Conservation (phyloP, 2,113 vertebrate genomes). For the Pangasianodon gigas region DNA sequence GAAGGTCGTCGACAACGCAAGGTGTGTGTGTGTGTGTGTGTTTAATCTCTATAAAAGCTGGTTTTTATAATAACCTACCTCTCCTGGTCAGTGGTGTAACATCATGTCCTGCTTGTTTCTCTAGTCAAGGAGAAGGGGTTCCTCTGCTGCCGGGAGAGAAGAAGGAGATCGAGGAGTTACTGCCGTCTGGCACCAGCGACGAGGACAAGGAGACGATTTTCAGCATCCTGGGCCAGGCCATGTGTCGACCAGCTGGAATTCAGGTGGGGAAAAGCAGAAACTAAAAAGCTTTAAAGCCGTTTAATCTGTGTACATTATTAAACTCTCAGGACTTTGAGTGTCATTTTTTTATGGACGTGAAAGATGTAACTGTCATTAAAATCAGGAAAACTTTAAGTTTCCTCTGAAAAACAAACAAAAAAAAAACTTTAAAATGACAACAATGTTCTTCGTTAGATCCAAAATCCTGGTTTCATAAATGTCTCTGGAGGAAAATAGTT, state of each 20-base stretch:
- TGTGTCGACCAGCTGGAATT: constrained; percentile 95
- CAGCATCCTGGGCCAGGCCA: constrained; percentile 93
- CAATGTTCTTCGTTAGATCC: no score
- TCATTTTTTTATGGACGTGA: background rate
- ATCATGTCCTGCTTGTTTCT: background rate
- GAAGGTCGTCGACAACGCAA: constrained; percentile 97
- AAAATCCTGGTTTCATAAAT: background rate
- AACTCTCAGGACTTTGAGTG: background rate
- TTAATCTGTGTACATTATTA: no score
- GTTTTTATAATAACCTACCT: background rate
- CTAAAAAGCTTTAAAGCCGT: background rate
- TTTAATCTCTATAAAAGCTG: background rate
- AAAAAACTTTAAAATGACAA: no score
- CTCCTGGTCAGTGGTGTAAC: background rate
- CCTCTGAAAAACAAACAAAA: no score
- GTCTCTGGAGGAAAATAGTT: background rate
- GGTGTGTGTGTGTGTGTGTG: constrained; percentile 72
- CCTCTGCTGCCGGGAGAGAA: constrained; percentile 91
- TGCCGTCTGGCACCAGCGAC: constrained; percentile 83
- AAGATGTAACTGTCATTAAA: no score
- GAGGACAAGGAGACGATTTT: constrained; percentile 93
- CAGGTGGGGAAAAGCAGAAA: constrained; percentile 73
- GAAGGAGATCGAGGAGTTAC: constrained; percentile 88
- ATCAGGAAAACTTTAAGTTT: no score
- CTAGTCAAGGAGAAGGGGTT: constrained; percentile 91